A percentile compares a stretch with the other conserved stretches of the same genome.
Evolutionary conservation across 2,888 invertebrate species (phyloP).

Genomic region (Platycheirus albimanus): DNA sequence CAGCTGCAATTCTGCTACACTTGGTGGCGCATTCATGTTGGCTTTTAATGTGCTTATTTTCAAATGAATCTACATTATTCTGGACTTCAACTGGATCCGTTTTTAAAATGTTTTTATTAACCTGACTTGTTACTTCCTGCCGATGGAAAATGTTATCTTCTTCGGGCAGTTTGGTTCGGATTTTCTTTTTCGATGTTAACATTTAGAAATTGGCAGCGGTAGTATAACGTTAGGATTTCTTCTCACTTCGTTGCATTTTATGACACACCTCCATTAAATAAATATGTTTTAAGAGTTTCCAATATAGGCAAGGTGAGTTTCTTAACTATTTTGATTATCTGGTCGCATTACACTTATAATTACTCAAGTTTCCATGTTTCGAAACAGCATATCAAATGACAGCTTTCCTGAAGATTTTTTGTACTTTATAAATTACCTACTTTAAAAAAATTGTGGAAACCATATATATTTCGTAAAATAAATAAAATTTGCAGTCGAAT

Average conservation of each 20-base stretch:
- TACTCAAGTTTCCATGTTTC: no score
- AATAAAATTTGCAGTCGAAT: no score
- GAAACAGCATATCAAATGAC: no score
- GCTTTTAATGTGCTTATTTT: not conserved
- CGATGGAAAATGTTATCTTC: not conserved
- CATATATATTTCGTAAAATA: no score
- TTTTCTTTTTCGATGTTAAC: slow-evolving; percentile 8
- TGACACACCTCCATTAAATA: no score
- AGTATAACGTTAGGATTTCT: not conserved
- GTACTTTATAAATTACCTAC: no score
- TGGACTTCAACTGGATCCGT: not conserved
- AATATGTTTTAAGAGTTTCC: no score
- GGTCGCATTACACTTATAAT: no score
- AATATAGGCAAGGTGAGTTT: no score
- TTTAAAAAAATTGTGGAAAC: no score
- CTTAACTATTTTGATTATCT: no score
- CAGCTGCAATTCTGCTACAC: not conserved
- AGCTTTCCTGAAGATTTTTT: no score
- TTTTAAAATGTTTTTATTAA: not conserved
- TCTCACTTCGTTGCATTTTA: not conserved
- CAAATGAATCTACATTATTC: not conserved
- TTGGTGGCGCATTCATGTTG: not conserved
- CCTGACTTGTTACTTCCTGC: not conserved
- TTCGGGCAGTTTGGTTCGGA: not conserved
- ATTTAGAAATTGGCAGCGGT: slow-evolving; percentile 14